These are phyloP conservation scores for Ptiloglossa arizonensis DNA, from an alignment of 1,140 invertebrate genomes.

Conservation along the genomic window DNA sequence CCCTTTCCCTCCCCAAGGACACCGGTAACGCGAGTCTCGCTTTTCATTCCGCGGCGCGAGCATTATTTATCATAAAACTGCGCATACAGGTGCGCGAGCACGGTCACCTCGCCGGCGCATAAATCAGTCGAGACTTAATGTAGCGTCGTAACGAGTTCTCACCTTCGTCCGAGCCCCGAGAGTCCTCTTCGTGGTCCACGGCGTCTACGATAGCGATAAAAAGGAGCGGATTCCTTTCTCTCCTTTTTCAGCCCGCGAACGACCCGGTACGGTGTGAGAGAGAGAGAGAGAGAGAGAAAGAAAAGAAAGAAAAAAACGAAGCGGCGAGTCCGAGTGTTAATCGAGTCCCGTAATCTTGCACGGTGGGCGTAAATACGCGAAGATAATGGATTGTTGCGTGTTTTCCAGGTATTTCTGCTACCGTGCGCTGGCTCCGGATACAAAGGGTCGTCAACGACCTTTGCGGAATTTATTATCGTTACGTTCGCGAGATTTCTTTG, in stretches of 20 bases:
- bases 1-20: conserved; percentile 69
- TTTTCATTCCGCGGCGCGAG: conserved; percentile 47
- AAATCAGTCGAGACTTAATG: conserved; percentile 61
- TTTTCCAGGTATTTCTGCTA: conserved; percentile 9
- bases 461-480: not conserved
- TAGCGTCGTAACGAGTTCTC: conserved; percentile 58
- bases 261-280: not conserved
- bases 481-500: no score
- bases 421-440: not conserved
- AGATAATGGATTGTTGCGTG: conserved; percentile 41
- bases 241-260: conserved; percentile 51
- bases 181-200: conserved; percentile 24
- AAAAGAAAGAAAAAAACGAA: not conserved
- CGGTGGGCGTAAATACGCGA: conserved; percentile 37
- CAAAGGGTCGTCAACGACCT: conserved; percentile 3
- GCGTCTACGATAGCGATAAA: conserved; percentile 54
- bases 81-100: conserved; percentile 50
- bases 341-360: conserved; percentile 21
- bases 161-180: conserved; percentile 31
- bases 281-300: no score
- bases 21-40: conserved; percentile 16
- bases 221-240: conserved; percentile 58
- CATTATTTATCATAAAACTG: conserved; percentile 58
- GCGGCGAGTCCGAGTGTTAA: conserved; percentile 7
- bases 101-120: conserved; percentile 42